A percentile compares a stretch with the other conserved stretches of the same genome.
These are phyloP conservation scores for Temnothorax curvispinosus DNA, from an alignment of 1,140 invertebrate species.

Conservation along the genomic window DNA sequence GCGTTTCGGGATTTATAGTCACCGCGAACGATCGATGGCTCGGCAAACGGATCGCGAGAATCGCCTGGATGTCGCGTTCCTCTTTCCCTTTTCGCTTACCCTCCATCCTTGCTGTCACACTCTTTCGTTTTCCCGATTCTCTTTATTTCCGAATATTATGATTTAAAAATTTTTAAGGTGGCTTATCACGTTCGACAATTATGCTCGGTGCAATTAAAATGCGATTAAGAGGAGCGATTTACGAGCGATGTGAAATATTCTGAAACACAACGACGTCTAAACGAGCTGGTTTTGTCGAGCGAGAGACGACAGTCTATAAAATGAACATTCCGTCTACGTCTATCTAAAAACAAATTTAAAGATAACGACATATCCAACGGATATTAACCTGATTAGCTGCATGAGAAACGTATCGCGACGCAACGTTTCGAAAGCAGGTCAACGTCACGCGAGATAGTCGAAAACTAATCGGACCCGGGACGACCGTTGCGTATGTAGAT, in stretches of 20 bases:
- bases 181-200: not conserved
- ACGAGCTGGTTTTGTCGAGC: not conserved
- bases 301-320: not conserved
- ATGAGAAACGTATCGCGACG: not conserved
- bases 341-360: not conserved
- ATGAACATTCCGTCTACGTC: not conserved
- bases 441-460: conserved; percentile 34
- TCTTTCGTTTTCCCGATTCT: not conserved
- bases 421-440: conserved; percentile 21
- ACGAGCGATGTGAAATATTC: not conserved
- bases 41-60: not conserved
- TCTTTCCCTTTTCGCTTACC: not conserved
- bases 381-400: conserved; percentile 4
- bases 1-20: conserved; percentile 32
- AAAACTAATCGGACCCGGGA: conserved; percentile 41
- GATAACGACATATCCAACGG: not conserved
- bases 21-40: conserved; percentile 1
- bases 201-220: not conserved
- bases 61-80: not conserved
- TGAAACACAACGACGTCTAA: not conserved
- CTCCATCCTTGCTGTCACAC: not conserved
- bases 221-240: not conserved
- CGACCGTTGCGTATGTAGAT: not conserved
- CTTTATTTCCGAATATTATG: not conserved
- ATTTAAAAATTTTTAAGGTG: not conserved